A percentile compares a stretch with the other conserved stretches of the same genome.
phyloP scores from a whole-genome alignment of 35 echinoderm and acorn worm genomes.

The Chiridota heheva region DNA sequence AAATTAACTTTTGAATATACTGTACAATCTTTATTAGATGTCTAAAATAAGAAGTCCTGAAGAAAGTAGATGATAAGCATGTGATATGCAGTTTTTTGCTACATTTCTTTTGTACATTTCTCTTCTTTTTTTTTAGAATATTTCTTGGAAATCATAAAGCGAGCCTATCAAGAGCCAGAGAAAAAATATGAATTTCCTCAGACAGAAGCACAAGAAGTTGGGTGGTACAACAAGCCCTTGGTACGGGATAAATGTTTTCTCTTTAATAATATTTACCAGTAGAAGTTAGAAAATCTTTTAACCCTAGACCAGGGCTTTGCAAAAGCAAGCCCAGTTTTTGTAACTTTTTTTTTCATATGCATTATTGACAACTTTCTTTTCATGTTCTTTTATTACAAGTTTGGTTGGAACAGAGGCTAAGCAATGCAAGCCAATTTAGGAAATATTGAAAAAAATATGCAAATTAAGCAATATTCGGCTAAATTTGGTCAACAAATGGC shows the following conservation, averaged over 20 bases:
- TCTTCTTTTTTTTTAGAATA: conserved; percentile 59
- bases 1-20: conserved; percentile 8
- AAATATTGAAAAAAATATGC: no score
- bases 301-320: background rate
- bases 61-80: background rate
- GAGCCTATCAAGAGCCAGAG: conserved; percentile 87
- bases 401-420: no score
- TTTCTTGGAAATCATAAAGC: conserved; percentile 88
- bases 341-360: background rate
- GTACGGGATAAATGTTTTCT: conserved; percentile 51
- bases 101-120: no score
- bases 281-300: no score
- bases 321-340: background rate
- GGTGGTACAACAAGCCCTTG: conserved; percentile 89
- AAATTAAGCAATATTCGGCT: no score
- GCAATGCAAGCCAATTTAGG: no score
- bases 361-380: background rate
- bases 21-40: background rate
- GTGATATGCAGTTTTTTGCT: background rate
- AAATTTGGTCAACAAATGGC: no score
- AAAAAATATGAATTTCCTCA: conserved; percentile 97
- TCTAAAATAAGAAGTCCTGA: background rate
- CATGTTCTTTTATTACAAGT: no score
- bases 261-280: background rate
- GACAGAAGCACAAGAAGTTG: conserved; percentile 96